These are phyloP conservation scores for Dryobota labecula DNA, from an alignment of 2,888 invertebrate species.

Conservation along the genomic window DNA sequence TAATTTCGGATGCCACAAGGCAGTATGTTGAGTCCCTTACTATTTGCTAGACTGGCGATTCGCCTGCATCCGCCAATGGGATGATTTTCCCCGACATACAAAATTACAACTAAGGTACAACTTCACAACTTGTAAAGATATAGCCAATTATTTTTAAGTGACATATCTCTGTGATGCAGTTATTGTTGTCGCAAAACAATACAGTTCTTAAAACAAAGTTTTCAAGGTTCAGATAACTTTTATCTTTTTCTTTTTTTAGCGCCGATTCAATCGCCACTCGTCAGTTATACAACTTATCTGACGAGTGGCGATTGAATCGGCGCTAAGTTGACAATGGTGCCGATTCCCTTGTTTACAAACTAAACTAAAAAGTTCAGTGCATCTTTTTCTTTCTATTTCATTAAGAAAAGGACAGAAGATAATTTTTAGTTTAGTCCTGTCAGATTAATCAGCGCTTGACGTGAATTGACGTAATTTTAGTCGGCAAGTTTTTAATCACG, in stretches of 20 bases:
- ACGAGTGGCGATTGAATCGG: background rate
- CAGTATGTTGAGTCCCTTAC: background rate
- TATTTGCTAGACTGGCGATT: background rate
- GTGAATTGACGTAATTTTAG: no score
- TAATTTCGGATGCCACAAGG: slow-evolving; percentile 5
- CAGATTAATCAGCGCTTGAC: no score
- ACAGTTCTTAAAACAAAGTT: background rate
- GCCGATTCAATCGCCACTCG: no score
- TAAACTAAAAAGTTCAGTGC: no score
- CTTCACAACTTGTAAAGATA: background rate
- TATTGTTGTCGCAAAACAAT: background rate
- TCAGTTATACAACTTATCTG: background rate
- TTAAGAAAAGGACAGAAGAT: no score
- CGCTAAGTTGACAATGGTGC: background rate
- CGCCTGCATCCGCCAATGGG: background rate
- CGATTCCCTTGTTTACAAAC: no score
- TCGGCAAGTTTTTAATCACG: no score
- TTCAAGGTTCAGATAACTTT: background rate
- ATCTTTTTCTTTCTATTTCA: no score
- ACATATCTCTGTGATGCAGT: background rate
- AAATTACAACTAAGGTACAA: background rate
- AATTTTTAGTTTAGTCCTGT: no score
- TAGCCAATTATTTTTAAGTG: background rate
- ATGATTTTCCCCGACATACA: background rate
- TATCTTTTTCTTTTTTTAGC: no score